These are phyloP conservation scores for Euura saliciscinereae DNA, from an alignment of 1,140 invertebrate genomes.

Conservation along the genomic window DNA sequence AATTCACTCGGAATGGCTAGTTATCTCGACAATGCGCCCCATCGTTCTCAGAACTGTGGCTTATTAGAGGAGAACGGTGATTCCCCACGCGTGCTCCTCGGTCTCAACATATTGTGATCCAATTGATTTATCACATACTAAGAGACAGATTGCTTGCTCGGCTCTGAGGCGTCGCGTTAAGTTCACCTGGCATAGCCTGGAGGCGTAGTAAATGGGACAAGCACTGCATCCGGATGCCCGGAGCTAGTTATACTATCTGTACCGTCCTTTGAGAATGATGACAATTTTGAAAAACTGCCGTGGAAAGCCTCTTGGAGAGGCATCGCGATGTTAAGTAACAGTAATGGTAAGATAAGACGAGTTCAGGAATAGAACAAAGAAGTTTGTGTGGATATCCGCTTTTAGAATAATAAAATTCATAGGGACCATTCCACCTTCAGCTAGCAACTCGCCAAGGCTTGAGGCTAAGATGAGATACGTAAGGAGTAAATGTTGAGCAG, in stretches of 20 bases:
- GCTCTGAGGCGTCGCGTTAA: constrained; percentile 29
- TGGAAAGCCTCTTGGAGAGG: background rate
- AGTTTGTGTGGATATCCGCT: background rate
- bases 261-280: too few relatives aligned
- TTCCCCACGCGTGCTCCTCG: background rate
- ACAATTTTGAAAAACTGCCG: too few relatives aligned
- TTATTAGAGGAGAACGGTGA: constrained; percentile 4
- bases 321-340: background rate
- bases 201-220: constrained; percentile 17
- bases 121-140: constrained; percentile 54
- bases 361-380: background rate
- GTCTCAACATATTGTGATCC: background rate
- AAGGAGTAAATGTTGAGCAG: constrained; percentile 7
- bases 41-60: background rate
- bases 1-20: background rate
- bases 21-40: background rate
- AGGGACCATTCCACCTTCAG: background rate
- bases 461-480: constrained; percentile 2
- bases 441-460: background rate
- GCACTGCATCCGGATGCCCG: background rate
- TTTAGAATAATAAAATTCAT: background rate
- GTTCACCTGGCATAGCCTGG: constrained; percentile 11
- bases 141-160: constrained; percentile 45
- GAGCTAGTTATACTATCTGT: background rate
- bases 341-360: background rate